A percentile compares a stretch with the other conserved stretches of the same genome.
phyloP scores from a whole-genome alignment of 1,140 invertebrate genomes.

The Artemia franciscana region DNA sequence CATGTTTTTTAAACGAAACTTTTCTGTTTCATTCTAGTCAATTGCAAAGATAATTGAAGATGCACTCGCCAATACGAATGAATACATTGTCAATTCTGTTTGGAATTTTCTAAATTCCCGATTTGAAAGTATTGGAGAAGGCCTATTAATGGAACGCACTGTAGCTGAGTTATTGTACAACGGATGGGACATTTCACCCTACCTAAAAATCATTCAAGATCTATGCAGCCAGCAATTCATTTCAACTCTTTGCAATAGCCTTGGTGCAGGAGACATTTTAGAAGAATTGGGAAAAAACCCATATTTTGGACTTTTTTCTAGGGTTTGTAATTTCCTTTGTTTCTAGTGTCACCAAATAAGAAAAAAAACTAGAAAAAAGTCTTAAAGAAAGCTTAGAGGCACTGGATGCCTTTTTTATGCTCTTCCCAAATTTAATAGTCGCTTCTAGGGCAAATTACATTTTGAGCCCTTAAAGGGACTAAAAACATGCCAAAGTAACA shows the following conservation, averaged over 20 bases:
- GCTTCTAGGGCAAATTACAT: too few relatives aligned
- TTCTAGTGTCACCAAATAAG: too few relatives aligned
- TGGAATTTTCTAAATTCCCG: not conserved
- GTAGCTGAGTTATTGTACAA: constrained; percentile 6
- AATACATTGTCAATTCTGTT: not conserved
- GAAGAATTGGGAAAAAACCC: constrained; percentile 2
- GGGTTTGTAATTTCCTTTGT: not conserved
- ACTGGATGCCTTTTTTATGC: too few relatives aligned
- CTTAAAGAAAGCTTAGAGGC: too few relatives aligned
- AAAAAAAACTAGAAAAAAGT: too few relatives aligned
- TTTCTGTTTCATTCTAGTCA: too few relatives aligned
- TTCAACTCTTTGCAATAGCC: not conserved
- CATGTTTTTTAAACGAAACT: too few relatives aligned
- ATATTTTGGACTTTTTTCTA: constrained; percentile 7
- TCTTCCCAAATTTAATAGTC: too few relatives aligned
- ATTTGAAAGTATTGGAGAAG: not conserved
- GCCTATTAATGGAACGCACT: constrained; percentile 4
- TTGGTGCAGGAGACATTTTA: not conserved
- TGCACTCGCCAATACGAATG: not conserved
- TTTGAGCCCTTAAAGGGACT: too few relatives aligned
- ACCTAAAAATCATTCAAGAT: not conserved
- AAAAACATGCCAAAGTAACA: too few relatives aligned
- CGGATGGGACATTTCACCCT: constrained; percentile 7
- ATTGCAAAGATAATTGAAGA: not conserved
- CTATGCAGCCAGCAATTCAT: not conserved